A percentile compares a stretch with the other conserved stretches of the same genome.
These are phyloP conservation scores for Sciurus carolinensis DNA, from an alignment of 2,797 vertebrate species.

Conservation along the genomic window DNA sequence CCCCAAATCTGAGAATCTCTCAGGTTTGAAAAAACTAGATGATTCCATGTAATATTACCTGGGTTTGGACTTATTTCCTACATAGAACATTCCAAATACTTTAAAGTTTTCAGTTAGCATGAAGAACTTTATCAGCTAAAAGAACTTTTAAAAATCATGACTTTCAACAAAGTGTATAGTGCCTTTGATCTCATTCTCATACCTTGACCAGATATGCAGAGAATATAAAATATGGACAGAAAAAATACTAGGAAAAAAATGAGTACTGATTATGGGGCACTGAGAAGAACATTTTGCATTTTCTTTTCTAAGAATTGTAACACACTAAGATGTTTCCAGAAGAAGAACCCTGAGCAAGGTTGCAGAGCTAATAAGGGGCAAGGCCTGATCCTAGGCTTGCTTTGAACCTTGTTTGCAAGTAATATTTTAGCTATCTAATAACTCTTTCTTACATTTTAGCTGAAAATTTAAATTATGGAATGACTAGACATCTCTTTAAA, in stretches of 20 bases:
- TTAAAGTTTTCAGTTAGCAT: not conserved
- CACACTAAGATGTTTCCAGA: not conserved
- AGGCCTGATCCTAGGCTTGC: not conserved
- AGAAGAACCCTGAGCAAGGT: not conserved
- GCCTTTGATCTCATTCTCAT: not conserved
- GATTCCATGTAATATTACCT: not conserved
- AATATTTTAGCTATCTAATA: conserved; percentile 52
- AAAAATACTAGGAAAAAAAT: not conserved
- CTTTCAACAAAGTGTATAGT: not conserved
- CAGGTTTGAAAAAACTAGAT: not conserved
- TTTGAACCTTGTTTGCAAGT: conserved; percentile 54
- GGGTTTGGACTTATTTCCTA: not conserved
- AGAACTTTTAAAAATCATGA: conserved; percentile 3
- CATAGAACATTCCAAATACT: not conserved
- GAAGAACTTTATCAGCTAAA: conserved; percentile 23
- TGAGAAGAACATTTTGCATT: not conserved
- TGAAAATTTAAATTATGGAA: conserved; percentile 64
- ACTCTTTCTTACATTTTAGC: conserved; percentile 63
- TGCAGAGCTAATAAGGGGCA: conserved; percentile 8
- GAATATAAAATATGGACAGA: not conserved
- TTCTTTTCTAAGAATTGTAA: not conserved
- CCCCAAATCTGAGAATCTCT: not conserved
- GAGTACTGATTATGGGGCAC: not conserved
- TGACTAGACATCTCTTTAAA: conserved; percentile 46
- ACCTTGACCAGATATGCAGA: not conserved